Evolutionary conservation across 2,113 vertebrate genomes (phyloP), one percentile per base, ranked within the genome.

Genomic region (Lanius collurio): DNA sequence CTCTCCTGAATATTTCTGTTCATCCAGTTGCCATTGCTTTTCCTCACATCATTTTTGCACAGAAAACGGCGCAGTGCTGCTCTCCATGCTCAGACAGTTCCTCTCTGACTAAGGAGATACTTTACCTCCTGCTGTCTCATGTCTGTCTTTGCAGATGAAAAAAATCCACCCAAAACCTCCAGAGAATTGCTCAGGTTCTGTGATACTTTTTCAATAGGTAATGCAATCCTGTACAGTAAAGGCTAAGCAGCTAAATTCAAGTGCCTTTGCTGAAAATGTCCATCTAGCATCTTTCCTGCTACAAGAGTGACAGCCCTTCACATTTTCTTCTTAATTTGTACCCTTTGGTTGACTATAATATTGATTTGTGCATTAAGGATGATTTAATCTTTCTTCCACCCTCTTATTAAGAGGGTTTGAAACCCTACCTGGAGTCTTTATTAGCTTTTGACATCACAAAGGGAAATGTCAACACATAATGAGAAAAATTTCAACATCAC

Each of bases 351-450:
- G 89, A 87, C 85, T 90, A 16, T 67, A 60, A 28, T 92, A 92
- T 95, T 89, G 93, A 96, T 93, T 95, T 78, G 75, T 93, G 68
- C 76, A 88, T 97, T 92, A 93, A 78, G 76, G 69, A 88, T 94
- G 90, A 96, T 96, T 95, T 96, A 92, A 93, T 92, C 92, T 95
- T 94, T 92, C 88, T 93, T 94, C 67, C 49, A 92, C 92, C 35
- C 33, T 94, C 42, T 89, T 41, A 62, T 75, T 97, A 92, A 92
- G 68, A 93, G 59, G 27, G 52, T 64, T 71, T 68, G 90, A 85
- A 83, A 93, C 82, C 70, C 90, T 83, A 26, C 71, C 49, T 97
- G 93, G 60, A 91, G 67, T 96, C 92, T 97, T 95, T 90, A 87
- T 96, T 94, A 47, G 79, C 50, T 95, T 91, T 93, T 95, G 88